Evolutionary conservation across 2,113 vertebrate genomes (phyloP), one percentile per base, ranked within the genome.

Genomic region (Thalassoma bifasciatum): DNA sequence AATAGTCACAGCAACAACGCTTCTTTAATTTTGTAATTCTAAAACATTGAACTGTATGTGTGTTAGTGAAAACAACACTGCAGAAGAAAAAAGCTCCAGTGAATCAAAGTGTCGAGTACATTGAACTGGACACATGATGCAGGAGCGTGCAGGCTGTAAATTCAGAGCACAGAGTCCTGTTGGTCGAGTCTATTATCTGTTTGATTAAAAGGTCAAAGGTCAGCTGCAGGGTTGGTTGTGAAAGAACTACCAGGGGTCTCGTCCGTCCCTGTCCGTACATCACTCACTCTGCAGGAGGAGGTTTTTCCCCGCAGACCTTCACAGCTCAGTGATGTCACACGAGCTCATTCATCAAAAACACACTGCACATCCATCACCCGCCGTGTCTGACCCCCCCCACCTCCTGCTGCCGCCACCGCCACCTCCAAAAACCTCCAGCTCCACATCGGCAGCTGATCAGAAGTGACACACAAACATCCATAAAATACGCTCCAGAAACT

Each of bases 191-290:
- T 56, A 59, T 79, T 10, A 10, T 59, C 4, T 23, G 5, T 40
- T 70, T 54, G 57, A n/a, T 77, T 44, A 21, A 79, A 60, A 83
- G 77, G 81, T 83, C 44, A 81, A 24, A 59, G 73, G 80, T 86
- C 79, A 73, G 24, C 34, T 12, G 38, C 10, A 37, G 38, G 38
- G 44, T 36, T 10, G 38, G 56, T 49, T 8, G 49, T 34, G 14
- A 82, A 46, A 75, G 19, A 10, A 30, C 64, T 72, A 65, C 24
- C 22, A 8, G 23, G 22, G 23, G 19, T 49, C 46, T 49, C 46
- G 19, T n/a, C 17, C 17, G 13, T 49, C 23, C 16, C 51, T 13
- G 23, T 53, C 51, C 12, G 14, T 23, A 24, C 17, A 37, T 34
- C 26, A 57, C 2, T 57, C 30, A 19, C 14, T n/a, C 12, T 21